Conservation (phyloP, 1,140 invertebrate genomes). For the Pseudomyrmex sp. region DNA sequence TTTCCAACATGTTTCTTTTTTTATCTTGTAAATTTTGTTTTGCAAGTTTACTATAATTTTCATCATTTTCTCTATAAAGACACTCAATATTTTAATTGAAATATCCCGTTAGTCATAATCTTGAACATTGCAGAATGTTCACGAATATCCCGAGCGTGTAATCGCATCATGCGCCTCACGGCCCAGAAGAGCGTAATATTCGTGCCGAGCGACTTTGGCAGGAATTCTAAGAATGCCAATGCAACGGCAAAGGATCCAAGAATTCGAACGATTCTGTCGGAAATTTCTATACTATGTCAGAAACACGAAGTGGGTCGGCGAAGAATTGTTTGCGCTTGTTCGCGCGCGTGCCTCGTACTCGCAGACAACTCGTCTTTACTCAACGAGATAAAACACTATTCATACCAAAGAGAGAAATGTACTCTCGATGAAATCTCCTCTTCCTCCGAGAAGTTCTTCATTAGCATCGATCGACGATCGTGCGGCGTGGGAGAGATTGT, state of each 20-base stretch:
- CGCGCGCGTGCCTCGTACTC: constrained; percentile 43
- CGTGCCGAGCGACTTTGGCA: constrained; percentile 51
- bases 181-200: constrained; percentile 70
- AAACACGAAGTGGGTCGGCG: constrained; percentile 29
- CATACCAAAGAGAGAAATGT: background rate
- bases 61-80: background rate
- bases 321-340: constrained; percentile 36
- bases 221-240: constrained; percentile 61
- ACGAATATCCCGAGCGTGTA: constrained; percentile 43
- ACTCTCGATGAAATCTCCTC: constrained; percentile 31
- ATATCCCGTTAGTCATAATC: constrained; percentile 18
- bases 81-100: constrained; percentile 34
- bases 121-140: background rate
- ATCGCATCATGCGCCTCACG: constrained; percentile 48
- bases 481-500: constrained; percentile 74
- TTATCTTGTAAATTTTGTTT: background rate
- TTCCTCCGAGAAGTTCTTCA: constrained; percentile 61
- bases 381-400: background rate
- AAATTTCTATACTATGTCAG: constrained; percentile 56
- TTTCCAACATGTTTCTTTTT: no score
- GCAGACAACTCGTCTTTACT: background rate
- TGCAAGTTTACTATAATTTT: background rate
- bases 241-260: constrained; percentile 25
- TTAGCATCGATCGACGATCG: constrained; percentile 76
- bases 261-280: constrained; percentile 70